A percentile compares a stretch with the other conserved stretches of the same genome.
Evolutionary conservation across 23 tunicate species (phyloP).

Genomic region (Oikopleura albicans): DNA sequence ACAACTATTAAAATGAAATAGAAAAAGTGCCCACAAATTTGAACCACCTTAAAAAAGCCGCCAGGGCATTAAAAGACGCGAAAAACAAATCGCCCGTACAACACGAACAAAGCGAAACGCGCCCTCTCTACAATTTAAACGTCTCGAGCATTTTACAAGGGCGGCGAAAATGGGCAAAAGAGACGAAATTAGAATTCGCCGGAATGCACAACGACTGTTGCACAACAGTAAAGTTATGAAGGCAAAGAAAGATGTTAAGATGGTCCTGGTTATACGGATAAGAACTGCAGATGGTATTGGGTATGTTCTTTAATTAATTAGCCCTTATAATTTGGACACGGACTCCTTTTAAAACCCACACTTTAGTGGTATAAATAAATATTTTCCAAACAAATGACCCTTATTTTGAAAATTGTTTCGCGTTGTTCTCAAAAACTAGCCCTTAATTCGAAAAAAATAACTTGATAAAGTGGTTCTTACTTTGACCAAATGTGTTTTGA

Average conservation of each 20-base stretch:
- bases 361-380: too few relatives aligned
- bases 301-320: too few relatives aligned
- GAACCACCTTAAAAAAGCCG: too few relatives aligned
- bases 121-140: background rate
- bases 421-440: too few relatives aligned
- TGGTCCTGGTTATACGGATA: background rate
- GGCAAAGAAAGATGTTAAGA: background rate
- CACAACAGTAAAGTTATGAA: background rate
- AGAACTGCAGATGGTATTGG: constrained; percentile 18
- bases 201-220: background rate
- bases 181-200: background rate
- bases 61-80: background rate
- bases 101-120: constrained; percentile 4
- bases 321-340: too few relatives aligned
- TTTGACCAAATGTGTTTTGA: too few relatives aligned
- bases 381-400: too few relatives aligned
- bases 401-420: too few relatives aligned
- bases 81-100: background rate
- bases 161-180: constrained; percentile 1
- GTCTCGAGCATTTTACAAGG: background rate
- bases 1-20: background rate
- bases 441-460: too few relatives aligned
- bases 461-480: too few relatives aligned
- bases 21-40: too few relatives aligned
- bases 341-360: too few relatives aligned